Evolutionary conservation across 1,140 invertebrate species (phyloP).

Genomic region (Drosophila sp.): DNA sequence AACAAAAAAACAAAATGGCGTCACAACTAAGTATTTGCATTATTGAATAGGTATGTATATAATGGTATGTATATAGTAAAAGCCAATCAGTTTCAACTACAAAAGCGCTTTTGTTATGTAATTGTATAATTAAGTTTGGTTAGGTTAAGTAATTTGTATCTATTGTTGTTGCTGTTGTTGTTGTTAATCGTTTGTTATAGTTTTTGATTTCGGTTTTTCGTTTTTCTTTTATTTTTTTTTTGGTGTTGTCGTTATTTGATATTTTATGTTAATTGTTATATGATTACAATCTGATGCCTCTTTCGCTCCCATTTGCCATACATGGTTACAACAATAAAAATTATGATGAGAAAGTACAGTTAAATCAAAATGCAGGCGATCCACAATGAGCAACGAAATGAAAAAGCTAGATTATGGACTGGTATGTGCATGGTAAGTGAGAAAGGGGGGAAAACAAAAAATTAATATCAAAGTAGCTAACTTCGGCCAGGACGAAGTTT

Average conservation of each 20-base stretch:
- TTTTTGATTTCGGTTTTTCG: not conserved
- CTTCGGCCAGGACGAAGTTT: too few relatives aligned
- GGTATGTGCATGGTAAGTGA: slow-evolving; percentile 11
- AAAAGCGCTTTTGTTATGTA: slow-evolving; percentile 54
- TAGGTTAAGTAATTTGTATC: slow-evolving; percentile 46
- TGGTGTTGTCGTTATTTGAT: slow-evolving; percentile 29
- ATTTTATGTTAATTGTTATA: slow-evolving; percentile 36
- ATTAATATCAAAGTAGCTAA: not conserved
- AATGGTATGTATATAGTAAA: slow-evolving; percentile 29
- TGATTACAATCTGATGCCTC: slow-evolving; percentile 82
- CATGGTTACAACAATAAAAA: slow-evolving; percentile 71
- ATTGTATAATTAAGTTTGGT: slow-evolving; percentile 19
- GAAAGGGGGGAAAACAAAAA: not conserved
- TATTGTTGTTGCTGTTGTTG: slow-evolving; percentile 53
- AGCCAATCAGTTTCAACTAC: slow-evolving; percentile 75
- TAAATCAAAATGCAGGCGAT: slow-evolving; percentile 53
- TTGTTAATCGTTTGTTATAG: slow-evolving; percentile 32
- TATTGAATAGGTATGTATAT: slow-evolving; percentile 4
- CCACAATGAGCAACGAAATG: slow-evolving; percentile 43
- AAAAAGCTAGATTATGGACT: slow-evolving; percentile 26
- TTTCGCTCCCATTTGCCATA: slow-evolving; percentile 83
- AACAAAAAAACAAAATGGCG: slow-evolving; percentile 30
- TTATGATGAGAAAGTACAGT: slow-evolving; percentile 23
- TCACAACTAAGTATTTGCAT: slow-evolving; percentile 33
- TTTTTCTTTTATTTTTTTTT: slow-evolving; percentile 7